Evolutionary conservation across 2,113 vertebrate genomes (phyloP), one percentile per base, ranked within the genome.

Genomic region (Hippotragus niger): DNA sequence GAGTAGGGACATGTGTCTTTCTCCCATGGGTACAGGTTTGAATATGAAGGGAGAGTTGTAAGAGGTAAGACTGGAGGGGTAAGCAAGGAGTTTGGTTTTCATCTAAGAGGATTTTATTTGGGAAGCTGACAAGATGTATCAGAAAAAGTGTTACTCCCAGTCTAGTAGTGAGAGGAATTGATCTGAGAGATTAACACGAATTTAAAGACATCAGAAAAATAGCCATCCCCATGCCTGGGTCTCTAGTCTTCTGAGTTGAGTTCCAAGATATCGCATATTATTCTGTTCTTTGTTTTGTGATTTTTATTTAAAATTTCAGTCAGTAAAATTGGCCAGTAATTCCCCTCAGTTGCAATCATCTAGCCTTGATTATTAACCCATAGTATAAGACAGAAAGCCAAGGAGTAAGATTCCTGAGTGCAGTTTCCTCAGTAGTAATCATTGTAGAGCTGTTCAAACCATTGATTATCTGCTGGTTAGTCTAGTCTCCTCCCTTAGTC

Each of bases 221-320:
- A 95, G n/a, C 45, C 85, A 40, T 27, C 57, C 0, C 19, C 31
- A n/a, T 52, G 19, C 29, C 53, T 90, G 43, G 45, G 2, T 16
- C 36, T 64, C 71, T 92, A 50, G 27, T 12, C 50, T 80, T 81
- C 2, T 71, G 31, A 83, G 27, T 74, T 31, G 2, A 83, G 11
- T 3, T 58, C 7, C 8, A 84, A 80, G 16, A 17, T 1, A 11
- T 33, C 60, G 5, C 13, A n/a, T 74, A n/a, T 85, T 80, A 40
- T 12, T 88, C 17, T 89, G 31, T 29, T 76, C 60, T 67, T 67
- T 67, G 2, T 55, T 92, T 74, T 74, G 3, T 60, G 6, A 53
- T 71, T 94, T 78, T 83, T 33, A 55, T 52, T 95, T 83, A 96
- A 74, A 53, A 57, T 92, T 76, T 90, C 58, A 52, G 81, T 93